Percentiles rank a stretch among this genome's conserved stretches.
phyloP scores from a whole-genome alignment of 2,888 invertebrate genomes.

The Drosophila atripex region DNA sequence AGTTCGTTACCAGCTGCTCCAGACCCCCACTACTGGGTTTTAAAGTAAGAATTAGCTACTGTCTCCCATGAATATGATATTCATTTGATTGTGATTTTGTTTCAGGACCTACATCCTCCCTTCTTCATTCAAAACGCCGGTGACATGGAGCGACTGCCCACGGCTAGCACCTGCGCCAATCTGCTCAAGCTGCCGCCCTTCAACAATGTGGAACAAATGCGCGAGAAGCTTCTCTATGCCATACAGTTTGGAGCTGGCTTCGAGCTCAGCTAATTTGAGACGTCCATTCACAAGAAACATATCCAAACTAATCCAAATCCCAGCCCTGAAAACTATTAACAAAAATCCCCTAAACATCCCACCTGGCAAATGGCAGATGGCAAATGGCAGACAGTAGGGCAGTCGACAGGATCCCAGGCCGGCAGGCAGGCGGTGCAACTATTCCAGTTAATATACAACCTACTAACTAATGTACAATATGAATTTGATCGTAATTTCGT shows the following conservation, averaged over 20 bases:
- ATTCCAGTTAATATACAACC: conserved; percentile 63
- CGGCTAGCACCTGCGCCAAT: conserved; percentile 99
- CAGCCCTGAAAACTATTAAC: conserved; percentile 9
- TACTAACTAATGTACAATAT: conserved; percentile 53
- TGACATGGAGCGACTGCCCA: conserved; percentile 94
- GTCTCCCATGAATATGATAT: not conserved
- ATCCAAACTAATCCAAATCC: conserved; percentile 40
- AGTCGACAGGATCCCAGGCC: conserved; percentile 10
- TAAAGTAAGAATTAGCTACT: conserved; percentile 87
- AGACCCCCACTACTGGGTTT: conserved; percentile 98
- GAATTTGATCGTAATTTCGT: conserved; percentile 54
- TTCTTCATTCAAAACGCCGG: conserved; percentile 98
- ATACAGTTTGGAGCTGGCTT: conserved; percentile 98
- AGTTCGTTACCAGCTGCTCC: conserved; percentile 99
- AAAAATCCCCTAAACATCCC: conserved; percentile 29
- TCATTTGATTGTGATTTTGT: conserved; percentile 20
- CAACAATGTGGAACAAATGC: conserved; percentile 89
- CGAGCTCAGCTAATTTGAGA: conserved; percentile 91
- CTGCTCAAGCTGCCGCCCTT: conserved; percentile 97
- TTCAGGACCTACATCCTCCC: conserved; percentile 95
- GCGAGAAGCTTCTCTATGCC: conserved; percentile 94
- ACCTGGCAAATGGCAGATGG: conserved; percentile 15
- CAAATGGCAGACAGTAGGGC: conserved; percentile 1
- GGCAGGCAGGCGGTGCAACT: conserved; percentile 35
- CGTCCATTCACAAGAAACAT: conserved; percentile 45